Conservation (phyloP, 2,113 vertebrate species). For the Pipra filicauda region DNA sequence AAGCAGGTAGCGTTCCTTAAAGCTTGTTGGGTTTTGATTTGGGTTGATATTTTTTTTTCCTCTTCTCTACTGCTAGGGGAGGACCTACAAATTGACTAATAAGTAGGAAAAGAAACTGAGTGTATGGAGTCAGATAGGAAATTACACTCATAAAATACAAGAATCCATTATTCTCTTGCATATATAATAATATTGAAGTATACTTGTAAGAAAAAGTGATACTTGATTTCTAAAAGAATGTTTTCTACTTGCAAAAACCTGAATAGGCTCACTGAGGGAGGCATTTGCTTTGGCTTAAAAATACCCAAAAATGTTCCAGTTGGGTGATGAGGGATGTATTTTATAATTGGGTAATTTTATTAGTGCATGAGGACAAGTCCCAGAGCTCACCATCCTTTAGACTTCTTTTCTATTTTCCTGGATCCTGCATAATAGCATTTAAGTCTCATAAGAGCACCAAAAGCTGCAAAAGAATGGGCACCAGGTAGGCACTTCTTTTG, state of each 20-base stretch:
- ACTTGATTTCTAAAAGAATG: not conserved
- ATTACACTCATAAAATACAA: not conserved
- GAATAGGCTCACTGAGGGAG: not conserved
- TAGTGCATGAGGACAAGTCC: not conserved
- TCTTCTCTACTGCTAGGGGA: not conserved
- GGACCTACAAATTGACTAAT: not conserved
- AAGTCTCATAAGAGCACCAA: not conserved
- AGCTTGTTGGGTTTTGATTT: not conserved
- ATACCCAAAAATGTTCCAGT: not conserved
- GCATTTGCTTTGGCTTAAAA: not conserved
- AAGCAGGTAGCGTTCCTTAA: not conserved
- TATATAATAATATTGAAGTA: not conserved
- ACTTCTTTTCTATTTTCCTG: not conserved
- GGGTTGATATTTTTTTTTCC: not conserved
- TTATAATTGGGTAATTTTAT: not conserved
- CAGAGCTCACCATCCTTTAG: not conserved
- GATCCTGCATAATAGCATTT: not conserved
- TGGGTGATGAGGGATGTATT: not conserved
- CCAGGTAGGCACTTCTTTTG: not conserved
- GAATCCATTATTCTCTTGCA: not conserved
- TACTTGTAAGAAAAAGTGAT: not conserved
- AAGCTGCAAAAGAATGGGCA: not conserved
- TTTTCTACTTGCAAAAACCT: not conserved
- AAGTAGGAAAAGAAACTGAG: not conserved
- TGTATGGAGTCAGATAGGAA: not conserved